Conservation (phyloP, 2,888 invertebrate species). For the Dryobotodes eremita region DNA sequence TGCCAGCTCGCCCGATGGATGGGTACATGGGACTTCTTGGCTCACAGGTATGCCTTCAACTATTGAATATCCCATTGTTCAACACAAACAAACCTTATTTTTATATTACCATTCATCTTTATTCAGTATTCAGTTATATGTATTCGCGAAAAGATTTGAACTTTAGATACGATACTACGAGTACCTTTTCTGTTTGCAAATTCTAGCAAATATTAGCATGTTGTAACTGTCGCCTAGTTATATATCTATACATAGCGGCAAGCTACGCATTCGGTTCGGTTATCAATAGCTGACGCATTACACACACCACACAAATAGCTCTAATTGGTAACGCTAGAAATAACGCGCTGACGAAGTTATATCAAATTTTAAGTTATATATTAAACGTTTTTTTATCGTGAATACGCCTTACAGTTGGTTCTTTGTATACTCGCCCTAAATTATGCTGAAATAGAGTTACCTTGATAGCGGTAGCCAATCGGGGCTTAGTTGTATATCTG, state of each 20-base stretch:
- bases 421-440: slow-evolving; percentile 40
- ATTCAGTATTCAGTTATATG: slow-evolving; percentile 13
- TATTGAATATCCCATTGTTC: slow-evolving; percentile 8
- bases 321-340: slow-evolving; percentile 46
- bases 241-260: slow-evolving; percentile 10
- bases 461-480: slow-evolving; percentile 61
- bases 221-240: slow-evolving; percentile 26
- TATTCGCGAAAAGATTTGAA: slow-evolving; percentile 38
- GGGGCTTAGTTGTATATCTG: slow-evolving; percentile 22
- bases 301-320: slow-evolving; percentile 23
- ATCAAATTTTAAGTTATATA: slow-evolving; percentile 14
- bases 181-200: slow-evolving; percentile 26
- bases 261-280: slow-evolving; percentile 38
- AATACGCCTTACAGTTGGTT: slow-evolving; percentile 18
- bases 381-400: slow-evolving; percentile 13
- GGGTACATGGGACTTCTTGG: slow-evolving; percentile 97
- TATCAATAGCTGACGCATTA: slow-evolving; percentile 50
- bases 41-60: slow-evolving; percentile 91
- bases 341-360: slow-evolving; percentile 21
- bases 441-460: slow-evolving; percentile 54
- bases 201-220: slow-evolving; percentile 32
- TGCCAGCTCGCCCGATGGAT: slow-evolving; percentile 94
- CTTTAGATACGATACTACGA: slow-evolving; percentile 20
- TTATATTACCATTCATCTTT: neutral
- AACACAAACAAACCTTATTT: neutral